Conservation (phyloP, 2,113 vertebrate genomes). For the Odontesthes bonariensis region DNA sequence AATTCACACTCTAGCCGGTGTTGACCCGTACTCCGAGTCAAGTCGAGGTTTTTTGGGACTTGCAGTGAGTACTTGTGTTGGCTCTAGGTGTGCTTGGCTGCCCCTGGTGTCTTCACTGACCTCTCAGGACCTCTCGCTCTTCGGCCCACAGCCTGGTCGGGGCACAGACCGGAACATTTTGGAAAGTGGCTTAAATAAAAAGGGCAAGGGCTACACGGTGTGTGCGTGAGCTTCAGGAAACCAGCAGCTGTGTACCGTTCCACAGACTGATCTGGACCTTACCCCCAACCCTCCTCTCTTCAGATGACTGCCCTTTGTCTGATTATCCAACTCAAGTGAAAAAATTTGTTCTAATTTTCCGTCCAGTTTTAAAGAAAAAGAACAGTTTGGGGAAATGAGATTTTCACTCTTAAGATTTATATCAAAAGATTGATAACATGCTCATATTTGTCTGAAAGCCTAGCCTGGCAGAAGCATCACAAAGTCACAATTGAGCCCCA, state of each 20-base stretch:
- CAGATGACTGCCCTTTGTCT: neutral
- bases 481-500: too few species aligned
- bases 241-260: conserved; percentile 86
- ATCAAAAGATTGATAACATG: neutral
- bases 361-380: neutral
- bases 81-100: conserved; percentile 65
- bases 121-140: conserved; percentile 46
- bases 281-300: conserved; percentile 59
- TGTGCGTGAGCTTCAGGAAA: conserved; percentile 84
- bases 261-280: conserved; percentile 91
- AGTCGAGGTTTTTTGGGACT: conserved; percentile 16
- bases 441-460: conserved; percentile 6
- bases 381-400: neutral
- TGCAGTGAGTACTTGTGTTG: conserved; percentile 34
- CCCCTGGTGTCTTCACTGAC: conserved; percentile 55
- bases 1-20: conserved; percentile 21
- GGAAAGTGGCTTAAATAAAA: conserved; percentile 67
- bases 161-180: conserved; percentile 76
- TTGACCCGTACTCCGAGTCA: conserved; percentile 10
- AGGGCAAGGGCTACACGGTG: conserved; percentile 75
- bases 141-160: conserved; percentile 22
- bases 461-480: too few species aligned
- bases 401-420: neutral
- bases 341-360: neutral
- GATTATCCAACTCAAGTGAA: neutral